Evolutionary conservation across 2,113 vertebrate species (phyloP), one percentile per base, ranked within the genome.

Genomic region (Orthonyx spaldingii): DNA sequence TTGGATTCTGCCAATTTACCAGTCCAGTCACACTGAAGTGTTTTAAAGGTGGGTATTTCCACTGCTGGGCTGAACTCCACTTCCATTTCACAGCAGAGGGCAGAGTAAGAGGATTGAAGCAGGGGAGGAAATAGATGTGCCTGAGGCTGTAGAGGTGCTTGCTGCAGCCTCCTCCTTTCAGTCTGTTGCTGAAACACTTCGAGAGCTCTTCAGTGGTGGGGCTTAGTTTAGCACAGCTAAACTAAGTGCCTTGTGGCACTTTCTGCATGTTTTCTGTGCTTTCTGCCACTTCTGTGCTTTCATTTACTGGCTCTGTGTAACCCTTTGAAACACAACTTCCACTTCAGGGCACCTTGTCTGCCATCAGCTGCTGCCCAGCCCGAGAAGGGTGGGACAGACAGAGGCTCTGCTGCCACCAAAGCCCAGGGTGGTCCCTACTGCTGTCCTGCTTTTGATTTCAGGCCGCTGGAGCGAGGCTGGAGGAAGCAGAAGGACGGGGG

Each of bases 401-500:
- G 55, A 41, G 7, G 13, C 27, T 71, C 18, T 85, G 81, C 37
- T 89, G 53, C 56, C 64, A 20, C 41, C 59, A 22, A 19, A 66
- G 42, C 9, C 12, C 39, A 24, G 20, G 39, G n/a, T n/a, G 66
- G 2, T 87, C 26, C 50, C 63, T 23, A 13, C 9, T 15, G 18
- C 41, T 65, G 46, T 60, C 24, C 21, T 3, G 3, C 30, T 63
- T 71, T 44, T 50, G 52, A 1, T 94, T 96, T 9, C 94, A 99
- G 99, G 69, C 99, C 99, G 53, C 96, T 99, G 95, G 99, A 99
- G 93, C 98, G 99, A 39, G 99, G 99, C 86, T 99, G 99, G 99
- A 98, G 99, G 75, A 99, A 99, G 96, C 98, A 98, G 76, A 99
- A 99, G 97, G 99, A 99, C 56, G 99, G 99, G 30, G 95, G 92